Conservation (phyloP, 2,113 vertebrate species). For the Microcebus griseorufus region DNA sequence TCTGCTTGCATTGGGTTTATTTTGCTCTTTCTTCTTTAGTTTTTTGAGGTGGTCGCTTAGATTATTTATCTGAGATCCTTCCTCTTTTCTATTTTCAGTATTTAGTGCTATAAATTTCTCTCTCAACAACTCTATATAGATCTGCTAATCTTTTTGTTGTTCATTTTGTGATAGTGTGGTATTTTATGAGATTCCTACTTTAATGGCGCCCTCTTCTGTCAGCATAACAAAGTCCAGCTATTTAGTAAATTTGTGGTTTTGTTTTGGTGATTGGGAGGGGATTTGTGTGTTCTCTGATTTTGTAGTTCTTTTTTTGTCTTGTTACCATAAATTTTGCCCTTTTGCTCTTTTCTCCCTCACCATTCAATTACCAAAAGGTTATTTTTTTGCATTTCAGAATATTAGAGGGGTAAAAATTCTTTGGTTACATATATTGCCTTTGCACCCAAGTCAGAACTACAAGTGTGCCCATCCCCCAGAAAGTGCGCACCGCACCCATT, state of each 20-base stretch:
- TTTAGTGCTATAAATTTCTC: conserved; percentile 17
- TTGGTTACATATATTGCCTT: too few species aligned
- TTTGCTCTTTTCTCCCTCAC: neutral
- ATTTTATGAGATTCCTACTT: conserved; percentile 62
- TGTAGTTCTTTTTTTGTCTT: neutral
- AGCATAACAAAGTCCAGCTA: conserved; percentile 38
- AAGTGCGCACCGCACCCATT: too few species aligned
- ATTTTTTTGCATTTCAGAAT: too few species aligned
- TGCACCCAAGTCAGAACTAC: too few species aligned
- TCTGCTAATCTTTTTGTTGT: neutral
- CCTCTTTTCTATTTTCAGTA: neutral
- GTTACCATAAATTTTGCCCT: neutral
- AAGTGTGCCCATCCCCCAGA: too few species aligned
- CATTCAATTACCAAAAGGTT: neutral
- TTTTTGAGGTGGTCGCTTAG: neutral
- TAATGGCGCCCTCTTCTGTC: conserved; percentile 77
- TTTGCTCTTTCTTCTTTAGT: conserved; percentile 1
- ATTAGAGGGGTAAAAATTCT: too few species aligned
- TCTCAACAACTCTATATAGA: neutral
- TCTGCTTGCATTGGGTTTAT: neutral
- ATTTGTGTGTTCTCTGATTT: neutral
- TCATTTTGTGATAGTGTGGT: neutral
- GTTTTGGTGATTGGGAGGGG: neutral
- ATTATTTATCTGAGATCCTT: conserved; percentile 1
- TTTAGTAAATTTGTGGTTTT: neutral